Percentiles rank a stretch among this genome's conserved stretches.
These are phyloP conservation scores for Hyppa rectilinea DNA, from an alignment of 2,888 invertebrate species.

Conservation along the genomic window DNA sequence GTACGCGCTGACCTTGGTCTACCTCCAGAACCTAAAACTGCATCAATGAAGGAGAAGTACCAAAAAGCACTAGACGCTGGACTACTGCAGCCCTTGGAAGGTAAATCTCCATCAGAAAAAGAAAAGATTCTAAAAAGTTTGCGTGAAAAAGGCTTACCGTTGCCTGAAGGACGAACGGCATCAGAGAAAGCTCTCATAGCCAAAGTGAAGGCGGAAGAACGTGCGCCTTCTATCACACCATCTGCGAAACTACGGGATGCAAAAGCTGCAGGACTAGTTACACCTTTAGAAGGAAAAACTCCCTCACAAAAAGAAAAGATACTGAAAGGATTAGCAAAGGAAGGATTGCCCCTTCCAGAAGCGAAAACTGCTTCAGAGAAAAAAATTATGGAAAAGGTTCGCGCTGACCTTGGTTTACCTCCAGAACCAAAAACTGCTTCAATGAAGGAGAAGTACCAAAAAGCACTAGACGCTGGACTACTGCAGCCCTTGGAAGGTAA, in stretches of 20 bases:
- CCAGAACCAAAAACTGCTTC: too few species aligned
- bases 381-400: neutral
- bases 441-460: too few species aligned
- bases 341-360: too few species aligned
- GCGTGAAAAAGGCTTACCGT: neutral
- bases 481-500: too few species aligned
- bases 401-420: too few species aligned
- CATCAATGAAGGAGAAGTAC: neutral
- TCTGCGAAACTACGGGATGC: neutral
- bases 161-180: neutral
- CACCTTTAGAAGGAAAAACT: neutral
- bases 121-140: neutral
- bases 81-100: neutral
- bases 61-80: neutral
- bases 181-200: neutral
- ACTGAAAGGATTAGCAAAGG: neutral
- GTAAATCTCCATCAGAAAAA: neutral
- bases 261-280: neutral
- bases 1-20: neutral
- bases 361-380: neutral
- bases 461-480: too few species aligned
- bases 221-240: neutral
- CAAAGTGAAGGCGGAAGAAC: neutral
- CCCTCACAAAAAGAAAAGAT: neutral
- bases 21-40: neutral